Base-by-base conservation (phyloP, 2,888 invertebrate genomes). In the Syrphus vitripennis region DNA sequence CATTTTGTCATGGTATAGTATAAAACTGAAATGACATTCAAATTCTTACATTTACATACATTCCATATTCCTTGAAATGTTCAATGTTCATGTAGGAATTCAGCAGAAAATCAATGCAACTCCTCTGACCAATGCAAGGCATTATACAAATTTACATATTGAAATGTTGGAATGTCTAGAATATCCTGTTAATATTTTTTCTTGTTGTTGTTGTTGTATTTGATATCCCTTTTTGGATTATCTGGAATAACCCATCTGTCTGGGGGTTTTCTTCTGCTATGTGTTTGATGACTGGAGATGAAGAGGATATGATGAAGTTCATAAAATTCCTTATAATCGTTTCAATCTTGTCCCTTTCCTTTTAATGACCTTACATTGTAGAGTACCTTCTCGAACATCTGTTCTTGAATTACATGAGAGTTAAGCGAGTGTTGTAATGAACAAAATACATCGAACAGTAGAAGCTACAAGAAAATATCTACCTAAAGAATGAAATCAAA, bases 291-390 rank as follows among this genome's bases (percentile, higher is more conserved):
- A 34, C 55, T 37, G 34, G 4, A 12, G 14, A 26, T 1, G 42
- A 6, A 9, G 10, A 40, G 26, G 6, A 16, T 3, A 19, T 31
- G 53, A 50, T 40, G 61, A 74, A 63, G 74, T 78, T 48, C 61
- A 74, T 83, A 63, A 79, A 83, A 74, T 74, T 74, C 29, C 79
- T 76, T 79, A n/a, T n/a, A 83, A 76, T 79, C 74, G 63, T 5
- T 63, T 79, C 45, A 37, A 63, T 83, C 42, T 67, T 24, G 14
- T 57, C 48, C 37, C 50, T 34, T 61, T 67, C 63, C 42, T 29
- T 59, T n/a, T 19, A 26, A 59, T 34, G 40, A 50, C 14, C 29
- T 31, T 42, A 24, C 3, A 48, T 9, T 50, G 34, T 29, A 34
- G 9, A 34, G 12, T 10, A 34, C 71, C 29, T 31, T 53, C 45